These are phyloP conservation scores for Papilio polytes DNA, from an alignment of 1,140 invertebrate species.

Conservation along the genomic window DNA sequence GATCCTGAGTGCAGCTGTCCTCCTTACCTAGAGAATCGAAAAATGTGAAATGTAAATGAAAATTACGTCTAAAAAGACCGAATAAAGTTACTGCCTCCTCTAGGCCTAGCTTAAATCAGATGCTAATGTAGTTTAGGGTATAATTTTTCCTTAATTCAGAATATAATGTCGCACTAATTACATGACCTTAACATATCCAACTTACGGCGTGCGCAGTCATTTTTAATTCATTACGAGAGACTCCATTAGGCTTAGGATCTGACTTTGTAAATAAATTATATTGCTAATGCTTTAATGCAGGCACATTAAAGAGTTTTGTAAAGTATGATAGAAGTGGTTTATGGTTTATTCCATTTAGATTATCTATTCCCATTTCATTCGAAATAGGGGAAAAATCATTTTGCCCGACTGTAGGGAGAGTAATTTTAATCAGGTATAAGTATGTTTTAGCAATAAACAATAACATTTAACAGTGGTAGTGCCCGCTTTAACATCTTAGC, in stretches of 20 bases:
- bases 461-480: too few species aligned
- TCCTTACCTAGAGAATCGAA: too few species aligned
- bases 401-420: background rate
- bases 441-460: too few species aligned
- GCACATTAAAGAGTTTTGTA: background rate
- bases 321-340: background rate
- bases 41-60: too few species aligned
- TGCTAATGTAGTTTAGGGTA: too few species aligned
- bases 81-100: too few species aligned
- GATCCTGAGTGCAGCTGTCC: too few species aligned
- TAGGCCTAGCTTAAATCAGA: too few species aligned
- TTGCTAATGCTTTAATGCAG: slow-evolving; percentile 13
- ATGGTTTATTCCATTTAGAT: background rate
- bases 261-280: slow-evolving; percentile 14
- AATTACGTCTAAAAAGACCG: too few species aligned
- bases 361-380: background rate
- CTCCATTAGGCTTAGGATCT: slow-evolving; percentile 21
- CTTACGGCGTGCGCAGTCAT: background rate
- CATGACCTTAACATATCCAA: background rate
- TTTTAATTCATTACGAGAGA: slow-evolving; percentile 6
- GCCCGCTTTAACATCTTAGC: too few species aligned
- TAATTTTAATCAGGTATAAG: too few species aligned
- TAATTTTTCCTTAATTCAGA: background rate
- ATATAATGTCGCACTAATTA: background rate
- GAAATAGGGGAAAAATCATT: background rate